Base-by-base conservation (phyloP, 2,797 vertebrate genomes). In the Leptoclinus maculatus region DNA sequence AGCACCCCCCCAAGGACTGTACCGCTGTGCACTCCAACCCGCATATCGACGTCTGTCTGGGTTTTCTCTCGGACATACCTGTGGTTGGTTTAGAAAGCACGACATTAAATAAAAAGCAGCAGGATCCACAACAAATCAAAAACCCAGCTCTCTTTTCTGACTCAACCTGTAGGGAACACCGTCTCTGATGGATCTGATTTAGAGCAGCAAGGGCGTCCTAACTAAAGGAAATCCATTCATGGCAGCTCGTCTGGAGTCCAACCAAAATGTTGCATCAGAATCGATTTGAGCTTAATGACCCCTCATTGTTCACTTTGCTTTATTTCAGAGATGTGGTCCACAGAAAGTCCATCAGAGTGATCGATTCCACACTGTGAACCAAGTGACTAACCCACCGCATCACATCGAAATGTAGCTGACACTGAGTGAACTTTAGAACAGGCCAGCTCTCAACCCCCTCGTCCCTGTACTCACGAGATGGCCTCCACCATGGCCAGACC, bases 11-110 rank as follows among this genome's bases (percentile, higher is more conserved):
- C 97, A 60, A 99, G 95, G 53, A 99, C 97, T 0, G 97, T 97
- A 6, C 97, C 97, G 0, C 96, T 97, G 93, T 99, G 97, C 38
- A 99, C 96, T 1, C 97, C 97, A 0, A 99, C 97, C 0, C 97
- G 96, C 97, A 99, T 99, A 93, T 98, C 97, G 51, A 99, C 97
- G 0, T 97, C 96, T 0, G 97, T 99, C 90, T 96, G 95, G 3
- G 97, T 99, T 92, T 98, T 98, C 92, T 98, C 97, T 58, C 97
- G 89, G 59, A 99, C 97, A 0, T 97, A 98, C 85, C 97, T 99
- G 79, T 38, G 23, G 8, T 64, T 29, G 9, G 14, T 73, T 65
- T 7, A 70, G 16, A 84, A 34, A 70, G 23, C 57, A 29, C 16
- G 2, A n/a, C 4, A 5, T 27, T 47, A 10, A 14, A 66, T 12